These are phyloP conservation scores for Arbacia lixula DNA, from an alignment of 53 echinoderm and acorn worm genomes.

Conservation along the genomic window DNA sequence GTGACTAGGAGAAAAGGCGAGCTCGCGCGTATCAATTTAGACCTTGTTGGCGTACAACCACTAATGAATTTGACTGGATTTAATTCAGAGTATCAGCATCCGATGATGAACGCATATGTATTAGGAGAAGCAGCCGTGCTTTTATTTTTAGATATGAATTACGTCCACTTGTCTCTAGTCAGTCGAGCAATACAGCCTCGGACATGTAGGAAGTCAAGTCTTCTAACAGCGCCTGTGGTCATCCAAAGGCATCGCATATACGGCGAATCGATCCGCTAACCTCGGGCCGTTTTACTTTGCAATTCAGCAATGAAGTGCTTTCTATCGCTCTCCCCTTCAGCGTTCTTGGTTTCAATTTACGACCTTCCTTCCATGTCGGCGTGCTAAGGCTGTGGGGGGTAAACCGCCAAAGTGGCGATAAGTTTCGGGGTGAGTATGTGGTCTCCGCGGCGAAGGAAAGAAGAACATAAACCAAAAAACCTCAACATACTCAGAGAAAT, in stretches of 20 bases:
- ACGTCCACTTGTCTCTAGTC: slow-evolving; percentile 5
- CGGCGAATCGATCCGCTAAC: slow-evolving; percentile 17
- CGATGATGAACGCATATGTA: neutral
- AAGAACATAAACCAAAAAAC: too few relatives aligned
- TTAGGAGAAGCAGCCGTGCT: neutral
- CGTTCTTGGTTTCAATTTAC: slow-evolving; percentile 26
- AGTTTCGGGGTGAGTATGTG: too few relatives aligned
- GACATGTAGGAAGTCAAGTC: slow-evolving; percentile 27
- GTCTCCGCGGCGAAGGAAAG: too few relatives aligned
- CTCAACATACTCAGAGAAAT: too few relatives aligned
- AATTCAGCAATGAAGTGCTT: slow-evolving; percentile 25
- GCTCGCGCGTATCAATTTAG: too few relatives aligned
- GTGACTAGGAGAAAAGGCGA: too few relatives aligned
- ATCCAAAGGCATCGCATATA: neutral
- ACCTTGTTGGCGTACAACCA: neutral
- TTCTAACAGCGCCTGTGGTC: neutral
- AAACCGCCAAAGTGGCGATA: neutral
- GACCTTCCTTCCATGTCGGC: neutral
- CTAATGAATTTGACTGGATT: slow-evolving; percentile 34
- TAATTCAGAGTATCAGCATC: slow-evolving; percentile 41
- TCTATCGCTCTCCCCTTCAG: neutral
- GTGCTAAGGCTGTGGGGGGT: neutral
- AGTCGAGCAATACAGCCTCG: too few relatives aligned
- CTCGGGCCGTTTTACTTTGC: slow-evolving; percentile 33
- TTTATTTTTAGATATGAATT: slow-evolving; percentile 48